Evolutionary conservation across 35 echinoderm and acorn worm genomes (phyloP).

Genomic region (Nesometra sesokonis): DNA sequence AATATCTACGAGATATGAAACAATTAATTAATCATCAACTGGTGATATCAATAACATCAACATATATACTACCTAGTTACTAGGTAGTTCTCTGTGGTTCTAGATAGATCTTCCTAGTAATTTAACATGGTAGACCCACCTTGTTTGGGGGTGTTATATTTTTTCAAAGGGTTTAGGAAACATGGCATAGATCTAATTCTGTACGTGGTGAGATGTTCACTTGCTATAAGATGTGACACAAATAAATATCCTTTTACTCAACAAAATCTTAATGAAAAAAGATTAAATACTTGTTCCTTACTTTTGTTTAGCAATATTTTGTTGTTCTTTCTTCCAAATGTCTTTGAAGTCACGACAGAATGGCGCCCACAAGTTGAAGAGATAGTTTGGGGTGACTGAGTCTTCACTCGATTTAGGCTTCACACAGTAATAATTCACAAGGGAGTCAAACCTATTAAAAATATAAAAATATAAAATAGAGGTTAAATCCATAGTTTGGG

Average conservation of each 20-base stretch:
- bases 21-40: too few relatives aligned
- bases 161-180: neutral
- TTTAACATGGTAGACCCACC: too few relatives aligned
- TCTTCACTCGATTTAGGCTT: conserved; percentile 75
- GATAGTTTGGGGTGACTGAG: conserved; percentile 51
- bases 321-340: conserved; percentile 97
- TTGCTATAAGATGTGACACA: neutral
- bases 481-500: conserved; percentile 56
- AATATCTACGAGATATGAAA: too few relatives aligned
- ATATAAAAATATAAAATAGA: conserved; percentile 24
- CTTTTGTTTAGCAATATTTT: conserved; percentile 57
- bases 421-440: conserved; percentile 51
- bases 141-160: too few relatives aligned
- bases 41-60: neutral
- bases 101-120: too few relatives aligned
- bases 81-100: too few relatives aligned
- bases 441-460: conserved; percentile 29
- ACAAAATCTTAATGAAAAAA: too few relatives aligned
- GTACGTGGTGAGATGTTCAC: neutral
- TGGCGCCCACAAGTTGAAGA: conserved; percentile 81
- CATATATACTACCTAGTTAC: too few relatives aligned
- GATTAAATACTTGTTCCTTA: conserved; percentile 8
- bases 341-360: conserved; percentile 87
- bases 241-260: too few relatives aligned
- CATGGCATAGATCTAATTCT: too few relatives aligned